Evolutionary conservation across 2,888 invertebrate genomes (phyloP).

Genomic region (Amblyteles armatorius): DNA sequence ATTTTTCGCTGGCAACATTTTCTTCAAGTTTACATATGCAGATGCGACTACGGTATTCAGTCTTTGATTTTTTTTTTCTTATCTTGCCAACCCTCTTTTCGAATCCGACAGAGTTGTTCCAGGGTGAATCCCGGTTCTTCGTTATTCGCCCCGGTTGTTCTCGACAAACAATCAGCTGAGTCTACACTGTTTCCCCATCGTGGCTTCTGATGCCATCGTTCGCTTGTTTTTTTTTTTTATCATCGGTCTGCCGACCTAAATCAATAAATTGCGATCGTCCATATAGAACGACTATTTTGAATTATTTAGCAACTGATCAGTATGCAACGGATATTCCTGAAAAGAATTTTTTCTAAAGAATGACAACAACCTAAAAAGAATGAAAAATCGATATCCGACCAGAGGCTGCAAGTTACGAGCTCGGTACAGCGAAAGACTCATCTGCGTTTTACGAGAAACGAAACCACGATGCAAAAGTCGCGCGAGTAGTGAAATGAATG

Average conservation of each 20-base stretch:
- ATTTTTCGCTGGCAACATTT: not conserved
- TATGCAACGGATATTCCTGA: not conserved
- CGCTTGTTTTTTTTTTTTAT: not conserved
- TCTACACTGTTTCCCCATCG: not conserved
- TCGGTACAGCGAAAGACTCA: not conserved
- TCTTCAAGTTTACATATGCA: not conserved
- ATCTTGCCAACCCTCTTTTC: not conserved
- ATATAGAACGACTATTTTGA: slow-evolving; percentile 5
- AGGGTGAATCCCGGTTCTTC: not conserved
- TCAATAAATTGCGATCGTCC: slow-evolving; percentile 1
- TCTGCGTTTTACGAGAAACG: slow-evolving; percentile 15
- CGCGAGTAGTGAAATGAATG: not conserved
- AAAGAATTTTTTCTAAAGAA: not conserved
- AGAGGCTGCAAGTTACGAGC: slow-evolving; percentile 1
- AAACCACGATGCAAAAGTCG: not conserved
- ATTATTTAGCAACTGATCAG: not conserved
- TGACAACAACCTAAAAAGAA: not conserved
- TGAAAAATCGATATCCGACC: not conserved
- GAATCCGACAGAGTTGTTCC: not conserved
- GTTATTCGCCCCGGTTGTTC: not conserved
- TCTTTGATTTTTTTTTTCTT: not conserved
- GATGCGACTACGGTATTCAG: not conserved
- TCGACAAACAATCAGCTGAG: slow-evolving; percentile 5
- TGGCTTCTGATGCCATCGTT: not conserved
- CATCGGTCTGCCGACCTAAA: not conserved